A percentile compares a stretch with the other conserved stretches of the same genome.
These are phyloP conservation scores for Oenanthe melanoleuca DNA, from an alignment of 2,113 vertebrate species.

Conservation along the genomic window DNA sequence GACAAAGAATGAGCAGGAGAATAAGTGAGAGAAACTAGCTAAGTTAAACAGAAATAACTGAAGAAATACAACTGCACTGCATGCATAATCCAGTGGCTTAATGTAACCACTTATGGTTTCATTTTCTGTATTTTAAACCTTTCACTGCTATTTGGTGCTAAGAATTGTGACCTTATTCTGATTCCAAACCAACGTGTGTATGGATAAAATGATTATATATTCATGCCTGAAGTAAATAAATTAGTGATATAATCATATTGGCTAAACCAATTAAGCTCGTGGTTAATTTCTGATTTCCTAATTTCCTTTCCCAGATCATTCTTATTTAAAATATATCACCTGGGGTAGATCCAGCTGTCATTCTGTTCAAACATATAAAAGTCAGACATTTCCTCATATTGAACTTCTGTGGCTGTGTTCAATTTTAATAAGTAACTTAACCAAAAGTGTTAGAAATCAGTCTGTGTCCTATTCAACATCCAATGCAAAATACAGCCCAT, in stretches of 20 bases:
- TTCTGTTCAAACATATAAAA: not conserved
- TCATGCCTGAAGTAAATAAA: not conserved
- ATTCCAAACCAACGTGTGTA: not conserved
- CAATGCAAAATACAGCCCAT: not conserved
- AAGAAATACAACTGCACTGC: not conserved
- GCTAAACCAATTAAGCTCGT: not conserved
- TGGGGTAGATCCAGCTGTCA: not conserved
- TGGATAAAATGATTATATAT: not conserved
- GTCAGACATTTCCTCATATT: not conserved
- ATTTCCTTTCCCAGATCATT: not conserved
- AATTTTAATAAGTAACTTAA: not conserved
- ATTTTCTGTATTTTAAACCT: not conserved
- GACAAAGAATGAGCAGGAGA: not conserved
- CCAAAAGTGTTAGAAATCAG: not conserved
- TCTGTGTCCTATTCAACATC: not conserved
- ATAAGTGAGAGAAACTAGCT: not conserved
- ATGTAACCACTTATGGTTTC: not conserved
- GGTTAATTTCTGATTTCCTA: not conserved
- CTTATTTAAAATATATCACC: not conserved
- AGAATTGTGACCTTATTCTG: not conserved
- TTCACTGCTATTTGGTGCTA: not conserved
- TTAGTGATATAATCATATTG: not conserved
- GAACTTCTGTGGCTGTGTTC: not conserved
- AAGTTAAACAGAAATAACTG: not conserved
- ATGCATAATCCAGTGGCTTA: not conserved